Conservation (phyloP, 2,797 vertebrate genomes). For the Heteromormyrus szaboi region DNA sequence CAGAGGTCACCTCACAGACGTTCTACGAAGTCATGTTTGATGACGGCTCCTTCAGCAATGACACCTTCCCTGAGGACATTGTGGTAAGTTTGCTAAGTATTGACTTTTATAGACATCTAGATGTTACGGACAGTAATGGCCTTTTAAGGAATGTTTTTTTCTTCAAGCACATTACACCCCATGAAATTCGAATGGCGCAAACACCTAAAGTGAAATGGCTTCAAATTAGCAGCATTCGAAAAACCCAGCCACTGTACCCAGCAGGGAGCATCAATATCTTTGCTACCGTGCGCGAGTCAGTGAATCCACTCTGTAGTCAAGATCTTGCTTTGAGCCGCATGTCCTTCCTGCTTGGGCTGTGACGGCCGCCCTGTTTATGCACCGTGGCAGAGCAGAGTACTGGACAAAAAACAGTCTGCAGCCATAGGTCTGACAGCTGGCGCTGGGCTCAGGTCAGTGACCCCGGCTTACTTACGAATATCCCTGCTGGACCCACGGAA, state of each 20-base stretch:
- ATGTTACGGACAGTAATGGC: not conserved
- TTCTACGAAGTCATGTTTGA: conserved; percentile 97
- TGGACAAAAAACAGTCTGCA: not conserved
- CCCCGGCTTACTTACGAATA: not conserved
- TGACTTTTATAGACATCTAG: not conserved
- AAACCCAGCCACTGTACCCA: not conserved
- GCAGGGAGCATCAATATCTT: not conserved
- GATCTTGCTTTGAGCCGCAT: not conserved
- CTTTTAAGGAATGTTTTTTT: not conserved
- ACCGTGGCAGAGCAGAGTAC: conserved; percentile 2
- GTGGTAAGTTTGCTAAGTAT: conserved; percentile 66
- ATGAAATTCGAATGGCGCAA: not conserved
- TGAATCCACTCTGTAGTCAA: not conserved
- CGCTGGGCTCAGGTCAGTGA: not conserved
- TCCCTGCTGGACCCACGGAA: not conserved
- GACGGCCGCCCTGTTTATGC: not conserved
- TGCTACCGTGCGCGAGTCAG: not conserved
- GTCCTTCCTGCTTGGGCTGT: not conserved
- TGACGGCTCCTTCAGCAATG: conserved; percentile 90
- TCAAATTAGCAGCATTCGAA: not conserved
- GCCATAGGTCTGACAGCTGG: not conserved
- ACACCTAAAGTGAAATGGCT: not conserved
- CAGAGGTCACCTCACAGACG: conserved; percentile 75
- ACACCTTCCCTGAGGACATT: conserved; percentile 94
- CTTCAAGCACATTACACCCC: not conserved